Evolutionary conservation across 2,888 invertebrate genomes (phyloP).

Genomic region (Caenorhabditis wallacei): DNA sequence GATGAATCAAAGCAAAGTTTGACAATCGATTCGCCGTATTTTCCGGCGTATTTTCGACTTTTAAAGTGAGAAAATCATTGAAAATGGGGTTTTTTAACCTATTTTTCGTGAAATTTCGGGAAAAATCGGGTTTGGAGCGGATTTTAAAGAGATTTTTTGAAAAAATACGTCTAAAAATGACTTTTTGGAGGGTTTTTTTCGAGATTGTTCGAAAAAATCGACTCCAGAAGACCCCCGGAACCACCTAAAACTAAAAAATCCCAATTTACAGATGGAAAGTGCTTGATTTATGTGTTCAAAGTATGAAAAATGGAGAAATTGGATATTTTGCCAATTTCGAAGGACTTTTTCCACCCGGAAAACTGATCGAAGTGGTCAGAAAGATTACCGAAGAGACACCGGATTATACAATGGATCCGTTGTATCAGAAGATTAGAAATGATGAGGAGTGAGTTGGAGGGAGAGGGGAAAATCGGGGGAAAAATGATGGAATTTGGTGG

Average conservation of each 20-base stretch:
- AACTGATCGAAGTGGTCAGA: constrained; percentile 3
- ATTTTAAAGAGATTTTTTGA: too few relatives aligned
- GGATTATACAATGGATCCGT: background rate
- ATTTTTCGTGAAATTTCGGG: too few relatives aligned
- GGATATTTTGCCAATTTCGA: constrained; percentile 27
- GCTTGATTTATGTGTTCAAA: constrained; percentile 38
- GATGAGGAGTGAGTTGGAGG: background rate
- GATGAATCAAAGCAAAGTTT: constrained; percentile 9
- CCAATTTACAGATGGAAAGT: constrained; percentile 46
- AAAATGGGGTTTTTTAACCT: too few relatives aligned
- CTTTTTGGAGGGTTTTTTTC: too few relatives aligned
- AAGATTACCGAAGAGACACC: constrained; percentile 2
- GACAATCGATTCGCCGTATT: constrained; percentile 8
- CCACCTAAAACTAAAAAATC: too few relatives aligned
- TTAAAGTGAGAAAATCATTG: too few relatives aligned
- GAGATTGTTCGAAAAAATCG: too few relatives aligned
- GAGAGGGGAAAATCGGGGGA: too few relatives aligned
- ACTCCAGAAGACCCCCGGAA: too few relatives aligned
- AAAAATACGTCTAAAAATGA: too few relatives aligned
- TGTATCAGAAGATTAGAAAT: background rate
- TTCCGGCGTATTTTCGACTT: constrained; percentile 56
- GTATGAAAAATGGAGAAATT: background rate
- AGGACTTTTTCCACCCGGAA: constrained; percentile 2
- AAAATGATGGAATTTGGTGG: too few relatives aligned
- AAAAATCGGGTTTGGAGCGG: too few relatives aligned